Evolutionary conservation across 2,113 vertebrate genomes (phyloP), one percentile per base, ranked within the genome.

Genomic region (Cheilinus undulatus): DNA sequence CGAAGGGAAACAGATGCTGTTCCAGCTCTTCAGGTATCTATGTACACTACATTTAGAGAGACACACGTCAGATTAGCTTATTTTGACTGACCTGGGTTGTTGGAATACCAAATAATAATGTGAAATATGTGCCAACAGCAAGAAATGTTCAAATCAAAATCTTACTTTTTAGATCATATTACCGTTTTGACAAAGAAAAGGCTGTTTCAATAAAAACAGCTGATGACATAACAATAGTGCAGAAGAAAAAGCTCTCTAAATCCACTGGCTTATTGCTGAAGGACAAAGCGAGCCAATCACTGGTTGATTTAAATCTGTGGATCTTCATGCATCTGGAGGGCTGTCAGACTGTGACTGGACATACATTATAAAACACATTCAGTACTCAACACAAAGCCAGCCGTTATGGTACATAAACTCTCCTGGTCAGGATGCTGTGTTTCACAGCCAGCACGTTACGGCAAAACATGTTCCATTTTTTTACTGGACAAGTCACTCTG

Each of bases 401-500:
- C 2, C 3, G 48, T 36, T 63, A 34, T 28, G 30, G 34, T 62
- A 56, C 20, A 30, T 38, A 34, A 52, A 46, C 7, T 6, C 49
- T 67, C 45, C 51, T 11, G 7, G 40, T 74, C 13, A 46, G 56
- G 46, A 48, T 57, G 64, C 19, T 32, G 34, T 51, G 7, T 86
- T 89, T 78, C 58, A 22, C 38, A 86, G 72, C 26, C n/a, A 52
- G 63, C 7, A 32, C 45, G 48, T 69, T 60, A 83, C 23, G 58
- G 64, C 61, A 54, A 84, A 61, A 59, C 38, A 63, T 6, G 12
- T 68, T 87, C 70, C 19, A 69, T 68, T n/a, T 67, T 83, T 83
- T 76, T 80, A 50, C 62, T 73, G 71, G 68, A 66, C 30, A 80
- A 64, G 79, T 87, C 80, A 86, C 26, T 73, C 12, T 42, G 40